Conservation (phyloP, 2,113 vertebrate species). For the Sigmodon hispidus region DNA sequence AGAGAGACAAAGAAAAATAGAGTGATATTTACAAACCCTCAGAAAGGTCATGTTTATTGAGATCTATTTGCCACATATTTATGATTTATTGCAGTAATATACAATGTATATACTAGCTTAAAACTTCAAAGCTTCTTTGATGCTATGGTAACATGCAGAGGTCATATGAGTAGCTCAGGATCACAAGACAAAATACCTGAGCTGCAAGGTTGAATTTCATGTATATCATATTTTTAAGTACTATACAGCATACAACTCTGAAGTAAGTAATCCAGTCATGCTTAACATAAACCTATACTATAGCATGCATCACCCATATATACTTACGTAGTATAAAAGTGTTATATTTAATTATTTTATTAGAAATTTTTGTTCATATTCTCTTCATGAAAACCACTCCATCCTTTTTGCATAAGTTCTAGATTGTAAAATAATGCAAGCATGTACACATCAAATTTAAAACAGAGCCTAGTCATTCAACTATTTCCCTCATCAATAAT, state of each 20-base stretch:
- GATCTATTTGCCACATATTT: constrained; percentile 44
- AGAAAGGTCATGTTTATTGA: constrained; percentile 67
- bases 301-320: not conserved
- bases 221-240: not conserved
- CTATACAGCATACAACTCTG: not conserved
- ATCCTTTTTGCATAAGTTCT: not conserved
- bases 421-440: not conserved
- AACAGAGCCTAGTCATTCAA: not conserved
- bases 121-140: not conserved
- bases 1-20: constrained; percentile 65
- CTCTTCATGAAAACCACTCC: not conserved
- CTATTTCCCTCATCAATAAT: not conserved
- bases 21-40: constrained; percentile 68
- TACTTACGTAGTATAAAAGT: not conserved
- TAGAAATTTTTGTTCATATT: not conserved
- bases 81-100: constrained; percentile 58
- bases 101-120: not conserved
- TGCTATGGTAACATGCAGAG: not conserved
- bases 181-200: not conserved
- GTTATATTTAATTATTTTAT: not conserved
- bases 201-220: not conserved
- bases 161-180: not conserved
- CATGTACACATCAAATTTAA: not conserved
- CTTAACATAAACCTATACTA: not conserved
- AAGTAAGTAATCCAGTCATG: not conserved